A percentile compares a stretch with the other conserved stretches of the same genome.
phyloP scores from a whole-genome alignment of 2,113 vertebrate species.

The Vulpes ferrilata region DNA sequence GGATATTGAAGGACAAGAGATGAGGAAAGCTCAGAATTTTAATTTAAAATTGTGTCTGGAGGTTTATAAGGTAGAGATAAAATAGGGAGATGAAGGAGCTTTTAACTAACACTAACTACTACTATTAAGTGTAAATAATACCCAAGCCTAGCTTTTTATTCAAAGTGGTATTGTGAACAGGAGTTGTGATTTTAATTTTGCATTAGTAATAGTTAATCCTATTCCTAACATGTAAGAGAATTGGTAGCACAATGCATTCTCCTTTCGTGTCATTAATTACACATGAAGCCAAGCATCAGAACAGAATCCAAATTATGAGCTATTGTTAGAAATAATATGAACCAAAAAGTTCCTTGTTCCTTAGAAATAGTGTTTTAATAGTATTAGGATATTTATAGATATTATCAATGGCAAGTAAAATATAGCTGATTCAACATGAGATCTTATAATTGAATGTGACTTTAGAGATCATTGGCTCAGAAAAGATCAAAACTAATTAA shows the following conservation, averaged over 20 bases:
- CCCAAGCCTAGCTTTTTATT: neutral
- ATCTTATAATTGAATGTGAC: neutral
- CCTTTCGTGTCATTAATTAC: neutral
- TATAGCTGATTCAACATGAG: neutral
- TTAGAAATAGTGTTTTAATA: neutral
- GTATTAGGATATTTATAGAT: neutral
- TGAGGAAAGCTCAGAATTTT: constrained; percentile 57
- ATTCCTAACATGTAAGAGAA: neutral
- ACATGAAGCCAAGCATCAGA: neutral
- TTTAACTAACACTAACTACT: neutral
- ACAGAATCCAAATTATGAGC: neutral
- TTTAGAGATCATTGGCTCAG: neutral
- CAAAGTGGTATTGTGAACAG: neutral
- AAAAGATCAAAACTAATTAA: neutral
- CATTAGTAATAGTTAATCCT: neutral
- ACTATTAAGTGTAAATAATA: neutral
- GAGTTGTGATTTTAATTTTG: neutral
- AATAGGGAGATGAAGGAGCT: neutral
- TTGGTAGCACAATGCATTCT: neutral
- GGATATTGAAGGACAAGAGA: constrained; percentile 64
- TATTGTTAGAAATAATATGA: neutral
- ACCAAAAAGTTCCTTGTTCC: neutral
- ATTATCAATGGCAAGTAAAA: neutral
- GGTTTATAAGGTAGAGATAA: neutral
- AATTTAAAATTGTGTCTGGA: neutral